Conservation (phyloP, 2,797 vertebrate genomes). For the Ceryle rudis region DNA sequence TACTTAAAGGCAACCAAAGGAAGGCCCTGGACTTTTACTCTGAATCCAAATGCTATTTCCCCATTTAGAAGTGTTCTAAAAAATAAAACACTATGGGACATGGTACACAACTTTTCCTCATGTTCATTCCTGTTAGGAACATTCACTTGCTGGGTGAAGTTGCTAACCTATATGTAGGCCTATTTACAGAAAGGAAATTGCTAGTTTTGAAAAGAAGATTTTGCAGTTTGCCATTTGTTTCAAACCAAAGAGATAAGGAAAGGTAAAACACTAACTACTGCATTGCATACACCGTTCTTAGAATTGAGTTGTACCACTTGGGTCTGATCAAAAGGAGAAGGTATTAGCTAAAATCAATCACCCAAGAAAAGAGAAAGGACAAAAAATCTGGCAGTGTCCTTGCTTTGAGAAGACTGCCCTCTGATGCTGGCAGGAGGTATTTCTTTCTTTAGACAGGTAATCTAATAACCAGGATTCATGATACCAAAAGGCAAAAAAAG, state of each 20-base stretch:
- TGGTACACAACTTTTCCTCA: background rate
- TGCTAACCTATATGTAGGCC: background rate
- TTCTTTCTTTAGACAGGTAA: background rate
- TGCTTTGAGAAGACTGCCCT: constrained; percentile 24
- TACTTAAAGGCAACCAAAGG: background rate
- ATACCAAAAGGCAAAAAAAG: background rate
- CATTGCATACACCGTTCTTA: background rate
- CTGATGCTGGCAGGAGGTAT: background rate
- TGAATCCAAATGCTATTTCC: background rate
- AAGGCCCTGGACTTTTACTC: background rate
- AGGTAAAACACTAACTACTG: background rate
- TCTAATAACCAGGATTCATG: background rate
- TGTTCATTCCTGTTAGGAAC: background rate
- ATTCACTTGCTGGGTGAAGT: background rate
- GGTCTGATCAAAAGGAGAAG: background rate
- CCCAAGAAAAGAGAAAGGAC: background rate
- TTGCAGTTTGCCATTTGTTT: background rate
- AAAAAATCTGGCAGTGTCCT: background rate
- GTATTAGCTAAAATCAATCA: background rate
- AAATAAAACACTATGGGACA: background rate
- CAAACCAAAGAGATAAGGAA: background rate
- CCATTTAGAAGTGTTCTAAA: background rate
- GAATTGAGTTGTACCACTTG: background rate
- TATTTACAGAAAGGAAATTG: background rate
- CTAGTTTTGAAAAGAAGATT: background rate